These are phyloP conservation scores for Nesidiocoris tenuis DNA, from an alignment of 2,888 invertebrate genomes.

Conservation along the genomic window DNA sequence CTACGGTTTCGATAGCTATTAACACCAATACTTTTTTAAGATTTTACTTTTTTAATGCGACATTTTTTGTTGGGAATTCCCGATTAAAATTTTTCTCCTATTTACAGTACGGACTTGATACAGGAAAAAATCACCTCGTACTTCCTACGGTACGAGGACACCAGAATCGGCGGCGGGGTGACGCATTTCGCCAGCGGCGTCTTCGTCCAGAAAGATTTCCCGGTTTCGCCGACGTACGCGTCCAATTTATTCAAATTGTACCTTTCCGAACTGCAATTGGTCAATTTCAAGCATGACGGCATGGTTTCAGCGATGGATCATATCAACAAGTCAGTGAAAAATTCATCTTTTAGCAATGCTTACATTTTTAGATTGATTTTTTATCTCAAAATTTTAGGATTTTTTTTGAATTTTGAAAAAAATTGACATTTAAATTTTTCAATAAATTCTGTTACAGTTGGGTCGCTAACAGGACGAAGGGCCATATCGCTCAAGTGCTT, in stretches of 20 bases:
- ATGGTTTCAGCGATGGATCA: conserved; percentile 34
- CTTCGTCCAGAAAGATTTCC: conserved; percentile 48
- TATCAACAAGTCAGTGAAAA: conserved; percentile 50
- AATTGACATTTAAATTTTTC: not conserved
- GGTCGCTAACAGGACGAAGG: conserved; percentile 64
- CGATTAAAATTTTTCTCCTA: not conserved
- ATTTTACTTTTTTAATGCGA: no score
- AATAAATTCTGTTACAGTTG: conserved; percentile 55
- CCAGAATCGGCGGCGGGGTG: not conserved
- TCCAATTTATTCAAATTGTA: conserved; percentile 46
- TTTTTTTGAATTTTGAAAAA: not conserved
- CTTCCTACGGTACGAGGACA: conserved; percentile 5
- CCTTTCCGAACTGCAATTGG: conserved; percentile 45
- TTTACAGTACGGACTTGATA: conserved; percentile 16
- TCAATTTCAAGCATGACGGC: conserved; percentile 48
- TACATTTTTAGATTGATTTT: no score
- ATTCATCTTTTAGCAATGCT: no score
- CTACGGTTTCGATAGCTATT: no score
- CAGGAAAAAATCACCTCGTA: conserved; percentile 16
- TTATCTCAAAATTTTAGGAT: no score
- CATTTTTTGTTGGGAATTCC: not conserved
- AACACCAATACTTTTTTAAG: no score
- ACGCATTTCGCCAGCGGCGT: conserved; percentile 48
- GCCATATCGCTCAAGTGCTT: conserved; percentile 64
- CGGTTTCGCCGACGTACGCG: conserved; percentile 43